Percentiles rank a stretch among this genome's conserved stretches.
Evolutionary conservation across 1,140 invertebrate species (phyloP).

Genomic region (Halotydeus destructor): DNA sequence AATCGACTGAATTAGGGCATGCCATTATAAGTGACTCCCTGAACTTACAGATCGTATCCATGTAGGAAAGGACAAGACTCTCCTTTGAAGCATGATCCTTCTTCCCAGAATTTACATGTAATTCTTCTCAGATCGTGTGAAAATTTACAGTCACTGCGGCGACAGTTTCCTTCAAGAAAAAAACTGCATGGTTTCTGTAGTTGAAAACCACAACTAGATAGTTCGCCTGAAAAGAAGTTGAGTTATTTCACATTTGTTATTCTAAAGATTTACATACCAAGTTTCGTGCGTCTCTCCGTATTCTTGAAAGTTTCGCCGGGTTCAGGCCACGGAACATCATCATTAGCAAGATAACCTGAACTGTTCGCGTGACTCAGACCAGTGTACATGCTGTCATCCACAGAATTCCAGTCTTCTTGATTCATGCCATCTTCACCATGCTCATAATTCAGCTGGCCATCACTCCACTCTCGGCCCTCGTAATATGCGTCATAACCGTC

Average conservation of each 20-base stretch:
- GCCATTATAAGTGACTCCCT: too few relatives aligned
- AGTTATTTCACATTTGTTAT: neutral
- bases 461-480: too few relatives aligned
- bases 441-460: too few relatives aligned
- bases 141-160: slow-evolving; percentile 30
- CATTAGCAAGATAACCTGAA: too few relatives aligned
- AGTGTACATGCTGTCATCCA: slow-evolving; percentile 14
- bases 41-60: slow-evolving; percentile 22
- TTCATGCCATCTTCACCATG: too few relatives aligned
- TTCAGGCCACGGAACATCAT: too few relatives aligned
- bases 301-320: neutral
- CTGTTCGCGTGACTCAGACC: slow-evolving; percentile 13
- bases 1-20: too few relatives aligned
- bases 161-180: slow-evolving; percentile 31
- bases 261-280: neutral
- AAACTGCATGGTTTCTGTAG: slow-evolving; percentile 28
- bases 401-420: too few relatives aligned
- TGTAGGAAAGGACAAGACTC: slow-evolving; percentile 31
- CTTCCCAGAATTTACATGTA: slow-evolving; percentile 31
- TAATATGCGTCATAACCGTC: too few relatives aligned
- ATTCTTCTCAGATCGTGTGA: slow-evolving; percentile 31
- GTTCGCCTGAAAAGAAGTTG: slow-evolving; percentile 5
- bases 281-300: neutral
- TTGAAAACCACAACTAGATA: slow-evolving; percentile 12
- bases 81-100: slow-evolving; percentile 27